Percentiles rank a stretch among this genome's conserved stretches.
These are phyloP conservation scores for Teleogryllus oceanicus DNA, from an alignment of 2,888 invertebrate species.

Conservation along the genomic window DNA sequence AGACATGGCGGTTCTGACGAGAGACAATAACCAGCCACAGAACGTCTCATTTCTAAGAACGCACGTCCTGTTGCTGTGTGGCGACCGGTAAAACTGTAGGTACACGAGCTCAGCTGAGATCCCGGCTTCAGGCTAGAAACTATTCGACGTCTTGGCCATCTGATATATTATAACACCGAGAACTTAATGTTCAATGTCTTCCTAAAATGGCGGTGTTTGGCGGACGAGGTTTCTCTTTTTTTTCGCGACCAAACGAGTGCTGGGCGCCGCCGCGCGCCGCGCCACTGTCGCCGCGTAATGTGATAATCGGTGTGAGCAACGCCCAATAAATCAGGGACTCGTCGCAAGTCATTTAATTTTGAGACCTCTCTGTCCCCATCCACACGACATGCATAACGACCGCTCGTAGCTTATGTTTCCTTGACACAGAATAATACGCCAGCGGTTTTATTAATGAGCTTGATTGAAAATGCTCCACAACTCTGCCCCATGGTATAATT, in stretches of 20 bases:
- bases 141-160: not conserved
- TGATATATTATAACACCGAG: conserved; percentile 1
- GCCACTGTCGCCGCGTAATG: not conserved
- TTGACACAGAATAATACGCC: conserved; percentile 8
- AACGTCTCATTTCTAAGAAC: too few relatives aligned
- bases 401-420: conserved; percentile 9
- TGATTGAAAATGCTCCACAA: conserved; percentile 18
- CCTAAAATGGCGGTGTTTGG: conserved; percentile 1
- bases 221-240: not conserved
- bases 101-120: too few relatives aligned
- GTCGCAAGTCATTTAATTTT: not conserved
- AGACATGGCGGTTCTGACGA: too few relatives aligned
- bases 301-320: not conserved
- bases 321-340: not conserved
- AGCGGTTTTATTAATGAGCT: conserved; percentile 18
- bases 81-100: too few relatives aligned
- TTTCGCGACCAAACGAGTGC: not conserved
- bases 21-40: too few relatives aligned
- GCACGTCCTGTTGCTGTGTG: too few relatives aligned
- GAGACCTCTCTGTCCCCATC: not conserved
- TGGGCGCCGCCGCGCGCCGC: not conserved
- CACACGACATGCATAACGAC: not conserved
- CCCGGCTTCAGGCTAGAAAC: not conserved
- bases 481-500: conserved; percentile 18
- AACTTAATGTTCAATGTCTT: not conserved